Base-by-base conservation (phyloP, 1,140 invertebrate species). In the Drosophila dunni region DNA sequence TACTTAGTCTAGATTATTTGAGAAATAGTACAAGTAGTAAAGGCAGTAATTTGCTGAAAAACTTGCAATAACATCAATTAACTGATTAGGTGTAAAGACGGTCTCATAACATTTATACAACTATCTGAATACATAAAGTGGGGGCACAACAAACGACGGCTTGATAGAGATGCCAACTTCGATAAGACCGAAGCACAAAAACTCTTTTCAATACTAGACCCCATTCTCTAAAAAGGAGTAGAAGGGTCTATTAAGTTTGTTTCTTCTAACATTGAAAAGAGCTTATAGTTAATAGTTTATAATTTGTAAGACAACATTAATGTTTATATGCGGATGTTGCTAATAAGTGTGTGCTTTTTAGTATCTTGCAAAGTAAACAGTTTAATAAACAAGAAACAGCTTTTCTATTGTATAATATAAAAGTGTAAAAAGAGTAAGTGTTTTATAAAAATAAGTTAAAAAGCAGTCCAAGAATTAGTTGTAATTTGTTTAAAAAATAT, bases 61-160 rank as follows among this genome's bases (percentile, higher is more conserved):
- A 76, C 78, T 57, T 68, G 58, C 83, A 79, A 44, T 48, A 85
- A 86, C 79, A 82, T 53, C 42, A 85, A 81, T 65, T 42, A 38
- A 29, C 24, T 46, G 54, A 81, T 69, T 66, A 82, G 70, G 75
- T 86, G 70, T 46, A 40, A 73, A 67, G 64, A 57, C 72, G 71
- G 68, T 53, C 83, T 57, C 81, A 83, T 60, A 82, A 85, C 75
- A 85, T 88, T 85, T 85, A 15, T 85, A 85, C 81, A 85, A 62
- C 61, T 38, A 51, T 68, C 56, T 60, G 62, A 54, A 50, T 50
- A 63, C 33, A 63, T 44, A 17, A 45, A 45, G n/a, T 13, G 10
- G 50, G 62, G 36, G 29, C 24, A 57, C 69, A 66, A 33, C 24
- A 62, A 34, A 45, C 51, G 50, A 54, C 33, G 50, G 29, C 10